Base-by-base conservation (phyloP, 2,888 invertebrate genomes). In the Myathropa florea region DNA sequence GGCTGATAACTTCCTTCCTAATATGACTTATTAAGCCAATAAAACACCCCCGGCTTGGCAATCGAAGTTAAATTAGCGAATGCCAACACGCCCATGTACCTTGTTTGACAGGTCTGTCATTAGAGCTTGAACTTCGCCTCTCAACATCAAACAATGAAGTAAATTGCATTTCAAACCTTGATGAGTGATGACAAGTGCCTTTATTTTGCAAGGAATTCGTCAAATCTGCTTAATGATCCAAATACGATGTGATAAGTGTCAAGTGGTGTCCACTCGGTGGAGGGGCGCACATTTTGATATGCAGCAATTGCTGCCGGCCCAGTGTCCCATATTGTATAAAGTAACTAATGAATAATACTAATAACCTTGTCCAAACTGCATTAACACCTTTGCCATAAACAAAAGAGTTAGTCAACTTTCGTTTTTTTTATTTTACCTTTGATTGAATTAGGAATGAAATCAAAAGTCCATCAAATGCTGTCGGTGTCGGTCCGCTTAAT, bases 301-400 rank as follows among this genome's bases (percentile, higher is more conserved):
- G 71, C 65, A 57, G 65, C 59, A 73, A 73, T 55, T 33, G 18
- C 4, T 21, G n/a, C 61, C 77, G 68, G 26, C 26, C 14, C 28
- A 23, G 14, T 75, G 64, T 75, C 78, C 71, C 28, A 46, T 59
- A 33, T 64, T 57, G 24, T 53, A 53, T 30, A 23, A 55, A 36
- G 61, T 64, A 55, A 64, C 46, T 53, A 71, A 65, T 61, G 57
- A 18, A 68, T 46, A 53, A n/a, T 23, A 78, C 7, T 33, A 77
- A 36, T 14, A 72, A 68, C 71, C 61, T 70, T 46, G 72, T 26
- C 73, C 24, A 53, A 26, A 33, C 68, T 57, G 68, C 63, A 46
- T 83, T 70, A 79, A 64, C 79, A 73, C 79, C 68, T 68, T 70
- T 64, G 64, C 36, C 59, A 68, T 57, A 75, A 65, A 65, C 59